These are phyloP conservation scores for Lasioglossum villosulum DNA, from an alignment of 2,888 invertebrate species.

Conservation along the genomic window DNA sequence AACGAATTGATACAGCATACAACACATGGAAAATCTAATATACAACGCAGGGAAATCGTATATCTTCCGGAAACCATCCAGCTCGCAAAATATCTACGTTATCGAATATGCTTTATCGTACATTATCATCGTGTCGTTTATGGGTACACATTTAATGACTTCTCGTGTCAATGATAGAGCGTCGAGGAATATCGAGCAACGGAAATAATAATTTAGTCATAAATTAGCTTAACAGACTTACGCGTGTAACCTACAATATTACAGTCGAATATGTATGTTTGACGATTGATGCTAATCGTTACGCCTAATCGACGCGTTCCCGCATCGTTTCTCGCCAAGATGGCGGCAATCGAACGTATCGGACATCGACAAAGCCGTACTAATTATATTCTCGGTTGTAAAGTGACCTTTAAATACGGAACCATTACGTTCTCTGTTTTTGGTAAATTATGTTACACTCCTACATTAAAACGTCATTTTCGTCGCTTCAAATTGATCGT, in stretches of 20 bases:
- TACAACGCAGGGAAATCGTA: slow-evolving; percentile 22
- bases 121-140: slow-evolving; percentile 11
- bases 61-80: slow-evolving; percentile 11
- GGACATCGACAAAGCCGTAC: slow-evolving; percentile 11
- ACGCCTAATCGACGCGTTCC: slow-evolving; percentile 43
- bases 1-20: slow-evolving; percentile 37
- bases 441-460: slow-evolving; percentile 39
- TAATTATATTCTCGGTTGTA: slow-evolving; percentile 17
- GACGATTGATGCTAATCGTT: slow-evolving; percentile 54
- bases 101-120: slow-evolving; percentile 10
- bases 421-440: slow-evolving; percentile 6
- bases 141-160: slow-evolving; percentile 6
- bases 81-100: slow-evolving; percentile 1
- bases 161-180: slow-evolving; percentile 10
- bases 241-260: slow-evolving; percentile 64
- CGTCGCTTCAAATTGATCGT: background rate
- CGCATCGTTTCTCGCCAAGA: slow-evolving; percentile 23
- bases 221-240: slow-evolving; percentile 67
- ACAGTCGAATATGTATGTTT: slow-evolving; percentile 59
- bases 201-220: slow-evolving; percentile 71
- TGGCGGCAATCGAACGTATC: slow-evolving; percentile 41
- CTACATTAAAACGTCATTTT: slow-evolving; percentile 17
- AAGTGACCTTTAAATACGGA: slow-evolving; percentile 13
- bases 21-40: slow-evolving; percentile 26
- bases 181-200: slow-evolving; percentile 28